Evolutionary conservation across 2,113 vertebrate genomes (phyloP).

Genomic region (Synchiropus splendidus): DNA sequence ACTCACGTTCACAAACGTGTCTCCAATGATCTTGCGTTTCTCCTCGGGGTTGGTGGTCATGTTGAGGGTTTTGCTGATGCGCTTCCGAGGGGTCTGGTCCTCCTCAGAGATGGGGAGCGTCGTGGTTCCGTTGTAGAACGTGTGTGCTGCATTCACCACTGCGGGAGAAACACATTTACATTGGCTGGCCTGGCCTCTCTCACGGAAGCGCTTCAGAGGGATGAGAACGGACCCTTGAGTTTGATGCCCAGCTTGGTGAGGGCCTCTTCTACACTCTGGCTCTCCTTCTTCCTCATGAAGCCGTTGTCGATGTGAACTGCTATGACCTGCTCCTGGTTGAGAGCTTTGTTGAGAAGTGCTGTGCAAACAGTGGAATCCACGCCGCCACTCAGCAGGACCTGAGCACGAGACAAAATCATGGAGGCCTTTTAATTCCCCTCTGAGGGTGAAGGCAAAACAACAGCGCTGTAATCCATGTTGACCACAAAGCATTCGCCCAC

Average conservation of each 20-base stretch:
- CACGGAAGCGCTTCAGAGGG: not conserved
- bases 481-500: no score
- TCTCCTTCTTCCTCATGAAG: constrained; percentile 96
- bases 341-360: constrained; percentile 89
- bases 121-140: constrained; percentile 97
- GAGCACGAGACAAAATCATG: not conserved
- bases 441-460: no score
- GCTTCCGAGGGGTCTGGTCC: constrained; percentile 92
- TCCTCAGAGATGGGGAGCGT: constrained; percentile 97
- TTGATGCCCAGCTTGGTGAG: constrained; percentile 93
- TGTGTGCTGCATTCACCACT: constrained; percentile 98
- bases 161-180: not conserved
- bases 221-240: constrained; percentile 76
- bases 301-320: constrained; percentile 98
- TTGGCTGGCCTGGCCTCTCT: not conserved
- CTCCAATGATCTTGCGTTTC: constrained; percentile 97
- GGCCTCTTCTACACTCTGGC: constrained; percentile 92
- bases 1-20: constrained; percentile 94
- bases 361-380: constrained; percentile 98
- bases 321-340: constrained; percentile 88
- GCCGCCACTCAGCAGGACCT: constrained; percentile 93
- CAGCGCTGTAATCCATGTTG: no score
- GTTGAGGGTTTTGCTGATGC: constrained; percentile 97
- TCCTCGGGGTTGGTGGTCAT: constrained; percentile 99
- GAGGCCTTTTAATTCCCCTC: no score